Evolutionary conservation across 2,797 vertebrate genomes (phyloP), one percentile per base, ranked within the genome.

Genomic region (Pyrocephalus nanus): DNA sequence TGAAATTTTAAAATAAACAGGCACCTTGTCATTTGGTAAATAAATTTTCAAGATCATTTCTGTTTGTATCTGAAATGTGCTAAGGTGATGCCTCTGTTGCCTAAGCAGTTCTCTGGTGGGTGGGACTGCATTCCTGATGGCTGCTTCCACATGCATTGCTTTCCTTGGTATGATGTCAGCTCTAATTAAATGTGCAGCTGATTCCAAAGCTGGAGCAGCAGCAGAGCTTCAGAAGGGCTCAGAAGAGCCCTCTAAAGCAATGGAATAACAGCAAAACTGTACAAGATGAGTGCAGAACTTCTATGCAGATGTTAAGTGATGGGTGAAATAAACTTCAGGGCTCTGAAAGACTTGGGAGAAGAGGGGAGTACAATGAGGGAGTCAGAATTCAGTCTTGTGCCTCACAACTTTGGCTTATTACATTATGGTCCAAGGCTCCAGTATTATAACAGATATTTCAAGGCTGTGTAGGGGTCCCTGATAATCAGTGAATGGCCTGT

Each of bases 11-110:
- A 86, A 96, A 93, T 81, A 86, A 95, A 74, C 61, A 84, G 54
- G n/a, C 79, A 93, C 61, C 50, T 91, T 95, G 58, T 86, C 34
- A 42, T 70, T 93, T 92, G 73, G 43, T 90, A 94, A 95, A 90
- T 84, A 77, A 19, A 36, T 86, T 88, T 78, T 81, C 78, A 70
- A 81, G 61, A 81, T 42, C 2, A 0, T 66, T 86, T 79, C 11
- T 80, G 72, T 86, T 94, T 91, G 15, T 57, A 30, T 87, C 71
- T 74, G 47, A 70, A 91, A 80, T 40, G 26, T 65, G 66, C 27
- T 88, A 45, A 80, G 86, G 66, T 93, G 78, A 69, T 40, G 62
- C 43, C 58, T 88, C 29, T 77, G 48, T 76, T 82, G 48, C 57
- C 25, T 55, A 17, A 86, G 51, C 60, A 70, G 78, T 61, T 91